Conservation (phyloP, 2,888 invertebrate species). For the Chaitophorus viminalis region DNA sequence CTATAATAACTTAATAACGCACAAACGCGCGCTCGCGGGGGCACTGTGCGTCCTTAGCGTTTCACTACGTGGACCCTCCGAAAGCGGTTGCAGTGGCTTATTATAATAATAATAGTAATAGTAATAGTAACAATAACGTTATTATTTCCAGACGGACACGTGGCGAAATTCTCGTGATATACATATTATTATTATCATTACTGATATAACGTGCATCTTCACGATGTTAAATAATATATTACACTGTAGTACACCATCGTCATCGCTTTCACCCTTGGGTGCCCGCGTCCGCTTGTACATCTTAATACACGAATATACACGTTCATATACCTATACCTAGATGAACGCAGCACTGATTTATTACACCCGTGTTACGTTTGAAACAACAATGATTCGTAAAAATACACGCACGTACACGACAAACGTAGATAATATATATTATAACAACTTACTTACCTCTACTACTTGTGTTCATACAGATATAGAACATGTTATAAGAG, state of each 20-base stretch:
- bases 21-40: too few relatives aligned
- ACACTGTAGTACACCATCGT: background rate
- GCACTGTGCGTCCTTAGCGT: background rate
- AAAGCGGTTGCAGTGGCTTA: background rate
- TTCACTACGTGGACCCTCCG: background rate
- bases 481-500: background rate
- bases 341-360: conserved; percentile 21
- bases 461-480: background rate
- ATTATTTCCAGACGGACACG: background rate
- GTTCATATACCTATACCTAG: background rate
- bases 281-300: background rate
- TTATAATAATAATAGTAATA: too few relatives aligned
- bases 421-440: too few relatives aligned
- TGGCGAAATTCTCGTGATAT: background rate
- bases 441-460: too few relatives aligned
- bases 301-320: background rate
- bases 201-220: background rate
- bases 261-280: conserved; percentile 24
- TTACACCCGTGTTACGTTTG: conserved; percentile 24
- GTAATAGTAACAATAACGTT: background rate
- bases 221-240: background rate
- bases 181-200: background rate
- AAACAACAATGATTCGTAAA: conserved; percentile 45
- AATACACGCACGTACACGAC: background rate
- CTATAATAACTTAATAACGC: too few relatives aligned